Percentiles rank a stretch among this genome's conserved stretches.
phyloP scores from a whole-genome alignment of 2,113 vertebrate species.

The Stictonetta naevosa region DNA sequence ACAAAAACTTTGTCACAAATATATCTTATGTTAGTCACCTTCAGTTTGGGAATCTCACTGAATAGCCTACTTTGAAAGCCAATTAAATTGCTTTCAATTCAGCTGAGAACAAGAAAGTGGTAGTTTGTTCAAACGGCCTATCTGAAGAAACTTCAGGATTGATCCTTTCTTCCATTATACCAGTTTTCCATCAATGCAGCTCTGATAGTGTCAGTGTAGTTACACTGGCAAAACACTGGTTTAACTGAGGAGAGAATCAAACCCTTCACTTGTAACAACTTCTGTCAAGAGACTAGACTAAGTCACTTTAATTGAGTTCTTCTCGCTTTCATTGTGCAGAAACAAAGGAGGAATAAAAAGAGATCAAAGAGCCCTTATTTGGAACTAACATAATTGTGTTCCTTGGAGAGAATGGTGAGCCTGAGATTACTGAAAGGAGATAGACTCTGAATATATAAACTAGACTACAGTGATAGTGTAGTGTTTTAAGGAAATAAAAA shows the following conservation, averaged over 20 bases:
- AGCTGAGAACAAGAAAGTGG: slow-evolving; percentile 24
- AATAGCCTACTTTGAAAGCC: background rate
- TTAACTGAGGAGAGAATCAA: slow-evolving; percentile 60
- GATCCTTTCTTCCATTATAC: slow-evolving; percentile 48
- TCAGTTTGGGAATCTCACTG: slow-evolving; percentile 7
- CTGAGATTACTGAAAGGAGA: slow-evolving; percentile 56
- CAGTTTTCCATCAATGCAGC: slow-evolving; percentile 32
- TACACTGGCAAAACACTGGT: slow-evolving; percentile 28
- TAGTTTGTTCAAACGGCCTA: slow-evolving; percentile 9
- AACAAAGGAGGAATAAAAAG: slow-evolving; percentile 69
- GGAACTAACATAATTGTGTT: slow-evolving; percentile 66
- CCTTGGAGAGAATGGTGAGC: slow-evolving; percentile 35
- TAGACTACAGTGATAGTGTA: slow-evolving; percentile 47
- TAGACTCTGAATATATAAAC: slow-evolving; percentile 50
- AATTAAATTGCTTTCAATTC: slow-evolving; percentile 49
- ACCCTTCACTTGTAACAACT: slow-evolving; percentile 57
- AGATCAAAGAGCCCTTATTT: slow-evolving; percentile 71
- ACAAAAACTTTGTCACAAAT: background rate
- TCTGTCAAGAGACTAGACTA: slow-evolving; percentile 61
- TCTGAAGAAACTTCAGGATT: slow-evolving; percentile 53
- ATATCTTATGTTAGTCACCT: background rate
- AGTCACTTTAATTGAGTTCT: slow-evolving; percentile 70
- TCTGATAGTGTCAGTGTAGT: slow-evolving; percentile 41
- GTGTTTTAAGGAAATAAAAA: background rate
- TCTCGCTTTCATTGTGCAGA: slow-evolving; percentile 54